A percentile compares a stretch with the other conserved stretches of the same genome.
Conservation (phyloP, 2,888 invertebrate species). For the Melolontha melolontha region DNA sequence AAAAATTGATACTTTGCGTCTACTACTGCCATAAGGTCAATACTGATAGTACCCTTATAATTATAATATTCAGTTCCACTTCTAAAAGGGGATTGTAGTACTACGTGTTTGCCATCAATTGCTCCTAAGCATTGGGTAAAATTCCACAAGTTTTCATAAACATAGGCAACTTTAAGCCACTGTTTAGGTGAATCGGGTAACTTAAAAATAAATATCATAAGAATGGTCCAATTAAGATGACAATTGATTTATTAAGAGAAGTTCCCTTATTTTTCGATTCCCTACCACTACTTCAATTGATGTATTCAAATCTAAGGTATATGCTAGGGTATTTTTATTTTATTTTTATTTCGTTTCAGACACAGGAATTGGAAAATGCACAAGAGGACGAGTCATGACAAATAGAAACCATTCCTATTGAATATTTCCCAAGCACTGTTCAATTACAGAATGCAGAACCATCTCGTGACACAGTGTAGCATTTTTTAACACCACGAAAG, state of each 20-base stretch:
- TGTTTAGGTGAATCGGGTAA: too few species aligned
- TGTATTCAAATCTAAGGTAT: background rate
- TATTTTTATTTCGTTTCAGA: background rate
- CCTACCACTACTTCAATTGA: background rate
- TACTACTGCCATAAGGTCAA: slow-evolving; percentile 44
- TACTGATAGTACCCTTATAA: slow-evolving; percentile 50
- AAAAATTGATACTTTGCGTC: too few species aligned
- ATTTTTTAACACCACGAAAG: background rate
- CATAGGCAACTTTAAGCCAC: too few species aligned
- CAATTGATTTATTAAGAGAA: background rate
- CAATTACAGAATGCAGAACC: background rate
- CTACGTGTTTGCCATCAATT: too few species aligned
- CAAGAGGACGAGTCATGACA: slow-evolving; percentile 7
- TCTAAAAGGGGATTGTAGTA: too few species aligned
- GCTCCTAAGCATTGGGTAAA: too few species aligned
- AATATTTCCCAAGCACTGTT: background rate
- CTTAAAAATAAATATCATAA: too few species aligned
- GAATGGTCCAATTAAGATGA: too few species aligned
- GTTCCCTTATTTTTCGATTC: background rate
- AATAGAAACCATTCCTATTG: background rate
- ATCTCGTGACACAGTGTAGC: slow-evolving; percentile 27
- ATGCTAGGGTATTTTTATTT: background rate
- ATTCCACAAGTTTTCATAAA: too few species aligned
- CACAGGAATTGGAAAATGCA: slow-evolving; percentile 10
- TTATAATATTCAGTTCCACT: slow-evolving; percentile 29